Percentiles rank a stretch among this genome's conserved stretches.
These are phyloP conservation scores for Rhegmatorhina hoffmannsi DNA, from an alignment of 2,113 vertebrate genomes.

Conservation along the genomic window DNA sequence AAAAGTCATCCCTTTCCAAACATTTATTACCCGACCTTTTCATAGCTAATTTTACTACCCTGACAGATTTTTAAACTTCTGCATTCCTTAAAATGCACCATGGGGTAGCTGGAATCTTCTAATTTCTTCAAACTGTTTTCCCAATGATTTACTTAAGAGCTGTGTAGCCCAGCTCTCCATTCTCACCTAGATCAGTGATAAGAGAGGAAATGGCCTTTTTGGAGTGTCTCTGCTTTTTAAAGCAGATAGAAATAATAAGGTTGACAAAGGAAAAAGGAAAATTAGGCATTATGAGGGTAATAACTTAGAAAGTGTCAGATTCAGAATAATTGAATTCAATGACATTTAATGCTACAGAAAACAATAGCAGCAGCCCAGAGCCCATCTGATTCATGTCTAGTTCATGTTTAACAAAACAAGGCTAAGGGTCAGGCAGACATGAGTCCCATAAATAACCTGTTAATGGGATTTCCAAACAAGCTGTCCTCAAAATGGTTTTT, in stretches of 20 bases:
- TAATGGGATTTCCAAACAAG: conserved; percentile 99
- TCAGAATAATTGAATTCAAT: conserved; percentile 93
- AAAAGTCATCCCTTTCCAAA: background rate
- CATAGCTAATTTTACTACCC: background rate
- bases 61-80: background rate
- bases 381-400: conserved; percentile 93
- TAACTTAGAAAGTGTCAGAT: conserved; percentile 81
- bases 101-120: background rate
- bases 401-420: conserved; percentile 99
- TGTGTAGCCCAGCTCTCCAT: background rate
- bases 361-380: conserved; percentile 90
- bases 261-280: conserved; percentile 78
- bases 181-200: conserved; percentile 48
- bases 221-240: conserved; percentile 67
- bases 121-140: background rate
- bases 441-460: conserved; percentile 99
- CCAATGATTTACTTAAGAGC: conserved; percentile 16
- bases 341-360: conserved; percentile 95
- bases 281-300: conserved; percentile 81
- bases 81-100: background rate
- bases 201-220: conserved; percentile 55
- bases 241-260: conserved; percentile 77
- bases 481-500: conserved; percentile 87
- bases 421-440: conserved; percentile 91
- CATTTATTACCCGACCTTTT: background rate